Conservation (phyloP, 2,888 invertebrate species). For the Euspilapteryx auroguttella region DNA sequence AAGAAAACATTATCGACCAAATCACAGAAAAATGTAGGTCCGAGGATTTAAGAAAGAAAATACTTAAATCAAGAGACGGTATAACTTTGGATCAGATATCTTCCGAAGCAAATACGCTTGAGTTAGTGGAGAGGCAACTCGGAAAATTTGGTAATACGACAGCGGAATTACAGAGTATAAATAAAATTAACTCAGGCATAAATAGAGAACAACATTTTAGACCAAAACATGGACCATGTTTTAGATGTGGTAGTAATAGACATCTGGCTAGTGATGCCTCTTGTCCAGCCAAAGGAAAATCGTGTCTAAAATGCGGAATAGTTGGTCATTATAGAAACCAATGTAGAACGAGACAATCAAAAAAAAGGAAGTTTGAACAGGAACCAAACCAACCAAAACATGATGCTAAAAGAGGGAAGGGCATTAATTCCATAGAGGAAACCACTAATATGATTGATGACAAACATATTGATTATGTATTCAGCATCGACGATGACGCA, state of each 20-base stretch:
- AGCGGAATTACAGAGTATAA: background rate
- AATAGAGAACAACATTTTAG: background rate
- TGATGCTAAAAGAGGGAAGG: background rate
- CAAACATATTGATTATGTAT: conserved; percentile 1
- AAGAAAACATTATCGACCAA: conserved; percentile 3
- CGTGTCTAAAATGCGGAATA: conserved; percentile 1
- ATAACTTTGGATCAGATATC: no score
- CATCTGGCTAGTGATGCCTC: background rate
- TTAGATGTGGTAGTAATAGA: background rate
- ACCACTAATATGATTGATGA: conserved; percentile 2
- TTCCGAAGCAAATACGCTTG: background rate
- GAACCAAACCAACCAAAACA: background rate
- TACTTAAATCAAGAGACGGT: no score
- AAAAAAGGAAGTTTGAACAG: background rate
- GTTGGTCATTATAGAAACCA: conserved; percentile 1
- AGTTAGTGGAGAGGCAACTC: background rate
- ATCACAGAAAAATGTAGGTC: conserved; percentile 2
- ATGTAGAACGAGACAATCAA: background rate
- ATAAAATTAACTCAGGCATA: background rate
- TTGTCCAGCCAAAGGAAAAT: conserved; percentile 1
- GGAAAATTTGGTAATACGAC: conserved; percentile 1
- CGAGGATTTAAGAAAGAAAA: conserved; percentile 1
- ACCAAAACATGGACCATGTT: background rate
- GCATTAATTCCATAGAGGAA: conserved; percentile 3
- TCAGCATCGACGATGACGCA: conserved; percentile 2